These are phyloP conservation scores for Stylophora pistillata DNA, from an alignment of 64 coral and sea anemone species.

Conservation along the genomic window DNA sequence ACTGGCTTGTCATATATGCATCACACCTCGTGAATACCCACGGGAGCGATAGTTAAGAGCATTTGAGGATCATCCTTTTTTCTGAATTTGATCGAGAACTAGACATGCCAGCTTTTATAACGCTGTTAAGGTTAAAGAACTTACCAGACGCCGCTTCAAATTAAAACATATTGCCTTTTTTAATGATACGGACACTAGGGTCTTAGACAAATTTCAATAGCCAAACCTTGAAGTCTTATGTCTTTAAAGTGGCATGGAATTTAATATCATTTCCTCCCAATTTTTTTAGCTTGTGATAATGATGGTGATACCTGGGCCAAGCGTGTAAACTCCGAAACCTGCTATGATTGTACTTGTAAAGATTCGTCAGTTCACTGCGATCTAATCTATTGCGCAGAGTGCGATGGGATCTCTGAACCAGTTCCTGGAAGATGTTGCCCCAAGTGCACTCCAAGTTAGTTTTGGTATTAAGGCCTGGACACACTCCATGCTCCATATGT, in stretches of 20 bases:
- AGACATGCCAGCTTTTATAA: no score
- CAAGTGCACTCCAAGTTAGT: neutral
- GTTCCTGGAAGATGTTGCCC: slow-evolving; percentile 15
- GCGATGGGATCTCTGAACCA: neutral
- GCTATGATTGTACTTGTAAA: slow-evolving; percentile 3
- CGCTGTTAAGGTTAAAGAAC: no score
- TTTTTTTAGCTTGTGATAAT: neutral
- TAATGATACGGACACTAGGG: neutral
- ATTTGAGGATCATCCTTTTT: no score
- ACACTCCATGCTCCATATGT: neutral
- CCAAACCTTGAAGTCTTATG: neutral
- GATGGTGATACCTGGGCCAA: slow-evolving; percentile 7
- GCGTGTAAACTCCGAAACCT: neutral
- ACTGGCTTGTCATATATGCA: no score
- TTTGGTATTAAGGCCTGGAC: neutral
- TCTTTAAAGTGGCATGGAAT: neutral
- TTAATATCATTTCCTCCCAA: neutral
- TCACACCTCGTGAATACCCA: no score
- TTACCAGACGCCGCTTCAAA: no score
- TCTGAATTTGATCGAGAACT: no score
- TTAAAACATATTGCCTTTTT: no score
- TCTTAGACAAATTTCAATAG: no score
- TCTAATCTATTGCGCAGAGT: neutral
- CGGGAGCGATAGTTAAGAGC: no score
- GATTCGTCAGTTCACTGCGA: neutral